Conservation (phyloP, 1,140 invertebrate genomes). For the Saxidomus purpurata region DNA sequence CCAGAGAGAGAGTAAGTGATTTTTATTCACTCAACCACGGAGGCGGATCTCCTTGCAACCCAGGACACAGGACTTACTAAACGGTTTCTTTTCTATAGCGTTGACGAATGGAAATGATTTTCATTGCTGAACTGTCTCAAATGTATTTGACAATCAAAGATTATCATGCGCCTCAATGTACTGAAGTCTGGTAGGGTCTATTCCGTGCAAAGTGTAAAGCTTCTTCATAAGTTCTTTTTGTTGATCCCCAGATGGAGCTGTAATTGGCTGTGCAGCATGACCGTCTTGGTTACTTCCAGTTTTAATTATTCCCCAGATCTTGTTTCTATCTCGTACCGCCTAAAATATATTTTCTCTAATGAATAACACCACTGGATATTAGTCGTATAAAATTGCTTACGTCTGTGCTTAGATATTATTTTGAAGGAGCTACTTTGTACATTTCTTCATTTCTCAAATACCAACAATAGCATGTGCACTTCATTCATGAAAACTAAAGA, state of each 20-base stretch:
- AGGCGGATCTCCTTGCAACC: too few relatives aligned
- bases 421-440: background rate
- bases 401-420: too few relatives aligned
- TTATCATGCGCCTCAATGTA: conserved; percentile 75
- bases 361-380: too few relatives aligned
- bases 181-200: conserved; percentile 53
- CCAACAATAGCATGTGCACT: background rate
- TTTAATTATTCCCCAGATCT: conserved; percentile 65
- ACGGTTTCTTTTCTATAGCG: too few relatives aligned
- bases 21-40: too few relatives aligned
- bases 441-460: too few relatives aligned
- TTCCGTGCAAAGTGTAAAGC: conserved; percentile 30
- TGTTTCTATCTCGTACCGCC: conserved; percentile 62
- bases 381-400: too few relatives aligned
- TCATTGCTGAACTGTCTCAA: background rate
- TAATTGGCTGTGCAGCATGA: conserved; percentile 66
- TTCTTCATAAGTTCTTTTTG: conserved; percentile 53
- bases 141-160: background rate
- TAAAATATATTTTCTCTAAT: conserved; percentile 10
- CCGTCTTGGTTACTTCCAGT: conserved; percentile 75
- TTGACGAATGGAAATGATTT: too few relatives aligned
- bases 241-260: conserved; percentile 70
- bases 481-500: too few relatives aligned
- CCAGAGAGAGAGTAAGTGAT: too few relatives aligned
- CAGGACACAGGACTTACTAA: too few relatives aligned